Evolutionary conservation across 2,797 vertebrate species (phyloP), one percentile per base, ranked within the genome.

Genomic region (Sebastes umbrosus): DNA sequence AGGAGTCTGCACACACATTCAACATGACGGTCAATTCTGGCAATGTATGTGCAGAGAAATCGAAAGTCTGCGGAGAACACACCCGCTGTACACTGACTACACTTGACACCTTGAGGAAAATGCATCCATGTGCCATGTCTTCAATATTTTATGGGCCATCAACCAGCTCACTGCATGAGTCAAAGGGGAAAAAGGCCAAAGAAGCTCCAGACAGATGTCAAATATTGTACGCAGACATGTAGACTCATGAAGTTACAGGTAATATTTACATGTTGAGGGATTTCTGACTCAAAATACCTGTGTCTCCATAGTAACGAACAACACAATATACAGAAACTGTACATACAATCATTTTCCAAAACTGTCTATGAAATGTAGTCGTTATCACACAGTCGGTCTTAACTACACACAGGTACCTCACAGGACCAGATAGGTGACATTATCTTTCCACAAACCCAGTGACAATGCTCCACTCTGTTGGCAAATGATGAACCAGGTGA

Each of bases 41-140:
- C 13, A 27, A 4, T 14, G 6, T 24, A n/a, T 13, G 27, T 13
- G 22, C 25, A 39, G 27, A 60, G 34, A 59, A 67, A 68, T n/a
- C 1, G 0, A 24, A 67, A 3, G 58, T 2, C 43, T 31, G 4
- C 24, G 22, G 10, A 69, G 34, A 14, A 5, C 4, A 20, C 1
- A 57, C 3, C 4, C 2, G 7, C 29, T 36, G 4, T 4, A 52
- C 24, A 32, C 31, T 46, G 43, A 46, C 43, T 46, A 43, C 20
- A 24, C 9, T n/a, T 12, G 7, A 68, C 18, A 25, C 6, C 18
- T 32, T 20, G 2, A 57, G 57, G 20, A 31, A 65, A 76, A 10
- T 0, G 0, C 0, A 2, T 39, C 2, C 2, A 4, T 36, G n/a
- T 55, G 9, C 2, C 6, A 5, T 11, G 2, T 34, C 20, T 11